These are phyloP conservation scores for Sebastes oblongus DNA, from an alignment of 2,797 vertebrate genomes.

Conservation along the genomic window DNA sequence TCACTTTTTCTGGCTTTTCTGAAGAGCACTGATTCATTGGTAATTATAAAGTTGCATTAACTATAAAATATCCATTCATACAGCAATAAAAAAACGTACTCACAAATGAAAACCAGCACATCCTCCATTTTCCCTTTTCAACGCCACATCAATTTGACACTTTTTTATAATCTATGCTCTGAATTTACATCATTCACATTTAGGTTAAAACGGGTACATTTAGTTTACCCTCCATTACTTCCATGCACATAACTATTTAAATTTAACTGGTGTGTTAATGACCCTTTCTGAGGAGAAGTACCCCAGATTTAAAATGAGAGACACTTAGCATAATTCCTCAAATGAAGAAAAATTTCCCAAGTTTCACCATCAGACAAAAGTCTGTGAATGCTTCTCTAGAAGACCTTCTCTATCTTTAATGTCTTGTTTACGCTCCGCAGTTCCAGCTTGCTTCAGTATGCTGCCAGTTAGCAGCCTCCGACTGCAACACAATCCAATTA, in stretches of 20 bases:
- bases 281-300: not conserved
- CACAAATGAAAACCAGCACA: not conserved
- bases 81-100: not conserved
- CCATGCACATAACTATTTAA: not conserved
- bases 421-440: conserved; percentile 71
- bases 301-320: conserved; percentile 23
- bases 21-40: not conserved
- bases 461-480: conserved; percentile 71
- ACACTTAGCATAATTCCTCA: conserved; percentile 21
- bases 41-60: not conserved
- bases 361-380: conserved; percentile 22
- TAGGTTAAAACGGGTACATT: conserved; percentile 2
- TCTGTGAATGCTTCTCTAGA: conserved; percentile 4
- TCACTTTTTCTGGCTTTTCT: not conserved
- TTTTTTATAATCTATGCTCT: not conserved
- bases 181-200: conserved; percentile 7
- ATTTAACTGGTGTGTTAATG: conserved; percentile 21
- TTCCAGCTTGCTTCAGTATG: conserved; percentile 61
- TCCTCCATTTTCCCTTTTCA: not conserved
- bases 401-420: conserved; percentile 59
- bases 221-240: conserved; percentile 11
- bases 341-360: conserved; percentile 5
- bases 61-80: not conserved
- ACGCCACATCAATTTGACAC: not conserved
- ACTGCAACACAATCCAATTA: conserved; percentile 83